Base-by-base conservation (phyloP, 2,113 vertebrate species). In the Onychorhynchus coronatus region DNA sequence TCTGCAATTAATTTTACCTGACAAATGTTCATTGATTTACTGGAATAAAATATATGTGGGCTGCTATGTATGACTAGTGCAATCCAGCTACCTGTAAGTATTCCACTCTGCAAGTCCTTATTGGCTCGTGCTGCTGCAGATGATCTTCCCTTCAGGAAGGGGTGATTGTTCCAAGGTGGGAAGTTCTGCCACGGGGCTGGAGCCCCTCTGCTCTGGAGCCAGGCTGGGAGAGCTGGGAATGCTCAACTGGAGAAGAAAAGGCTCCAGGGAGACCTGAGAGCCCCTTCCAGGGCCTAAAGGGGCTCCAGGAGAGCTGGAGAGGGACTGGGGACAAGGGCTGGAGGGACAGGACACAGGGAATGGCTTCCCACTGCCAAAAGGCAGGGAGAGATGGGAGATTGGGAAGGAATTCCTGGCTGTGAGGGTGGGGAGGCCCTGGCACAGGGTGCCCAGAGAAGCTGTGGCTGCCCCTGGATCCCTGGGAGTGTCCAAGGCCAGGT, bases 1-100 rank as follows among this genome's bases (percentile, higher is more conserved):
- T 65, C 92, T 58, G 95, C 97, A 97, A 98, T 97, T 96, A 82
- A 98, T 98, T 97, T 92, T 65, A 96, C 96, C 96, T 97, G 98
- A 97, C 96, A 97, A 97, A 96, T 31, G 81, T 12, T 46, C 91
- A 98, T 97, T 93, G 97, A 98, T 98, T 97, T 88, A 88, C 90
- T 93, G 94, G 58, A 93, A 96, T 84, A 87, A 94, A 97, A 97
- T 85, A 80, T 56, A 91, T 19, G 67, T 15, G 75, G 74, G 88
- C 87, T 95, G 73, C 89, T 94, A 68, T 25, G 81, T 75, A 30
- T 33, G 94, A 44, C 89, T 41, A 86, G 74, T 47, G 76, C 94
- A 94, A 79, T n/a, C 49, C 78, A 91, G 95, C 41, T 31, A 80
- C 88, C 97, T 66, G 72, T 21, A 82, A 85, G 78, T 52, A 66